Conservation (phyloP, 2,113 vertebrate species). For the Dascyllus trimaculatus region DNA sequence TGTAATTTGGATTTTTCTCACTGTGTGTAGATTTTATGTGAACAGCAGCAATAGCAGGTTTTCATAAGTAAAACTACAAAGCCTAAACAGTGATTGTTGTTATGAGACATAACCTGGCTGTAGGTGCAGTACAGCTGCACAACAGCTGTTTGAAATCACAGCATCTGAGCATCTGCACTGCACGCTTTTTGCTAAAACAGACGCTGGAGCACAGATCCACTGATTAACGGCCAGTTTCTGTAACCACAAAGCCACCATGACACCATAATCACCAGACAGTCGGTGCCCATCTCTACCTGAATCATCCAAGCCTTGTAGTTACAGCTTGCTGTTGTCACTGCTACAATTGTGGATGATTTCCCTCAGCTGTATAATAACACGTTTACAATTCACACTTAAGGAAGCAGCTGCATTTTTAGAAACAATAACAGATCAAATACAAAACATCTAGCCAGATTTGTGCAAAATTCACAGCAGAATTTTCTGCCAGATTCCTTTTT, state of each 20-base stretch:
- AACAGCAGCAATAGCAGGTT: no score
- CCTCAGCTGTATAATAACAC: not conserved
- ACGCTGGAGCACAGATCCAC: constrained; percentile 16
- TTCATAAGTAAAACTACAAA: not conserved
- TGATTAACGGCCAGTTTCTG: constrained; percentile 10
- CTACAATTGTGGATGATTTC: not conserved
- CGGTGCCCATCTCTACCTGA: constrained; percentile 5
- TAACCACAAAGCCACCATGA: constrained; percentile 24
- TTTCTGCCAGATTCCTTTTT: constrained; percentile 45
- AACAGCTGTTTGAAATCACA: not conserved
- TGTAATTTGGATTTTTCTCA: no score
- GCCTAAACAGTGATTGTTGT: not conserved
- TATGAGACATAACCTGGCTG: not conserved
- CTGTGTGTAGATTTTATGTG: no score
- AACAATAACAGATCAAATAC: not conserved
- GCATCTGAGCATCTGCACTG: constrained; percentile 11
- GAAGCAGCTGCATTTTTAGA: constrained; percentile 11
- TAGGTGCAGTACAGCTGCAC: not conserved
- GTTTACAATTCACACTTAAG: not conserved
- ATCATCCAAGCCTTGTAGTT: not conserved
- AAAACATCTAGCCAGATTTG: not conserved
- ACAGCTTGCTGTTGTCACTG: not conserved
- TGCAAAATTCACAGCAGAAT: constrained; percentile 17
- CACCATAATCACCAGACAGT: constrained; percentile 8
- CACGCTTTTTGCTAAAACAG: not conserved